Base-by-base conservation (phyloP, 2,888 invertebrate species). In the Drosophila atripex region DNA sequence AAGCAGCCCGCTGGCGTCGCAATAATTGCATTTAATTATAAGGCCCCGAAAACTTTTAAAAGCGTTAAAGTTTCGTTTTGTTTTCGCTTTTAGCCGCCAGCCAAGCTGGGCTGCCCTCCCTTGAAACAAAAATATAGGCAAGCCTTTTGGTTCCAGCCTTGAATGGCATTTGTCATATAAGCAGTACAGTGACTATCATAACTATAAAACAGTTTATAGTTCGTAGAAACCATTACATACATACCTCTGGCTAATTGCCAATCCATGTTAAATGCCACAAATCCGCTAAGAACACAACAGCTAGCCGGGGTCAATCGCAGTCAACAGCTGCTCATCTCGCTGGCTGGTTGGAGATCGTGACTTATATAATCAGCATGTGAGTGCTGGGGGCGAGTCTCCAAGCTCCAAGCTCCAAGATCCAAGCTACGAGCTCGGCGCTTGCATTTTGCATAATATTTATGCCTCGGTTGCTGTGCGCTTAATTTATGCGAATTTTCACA, bases 21-120 rank as follows among this genome's bases (percentile, higher is more conserved):
- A 86, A 89, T 90, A 90, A 89, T 89, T 89, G 88, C 89, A 88
- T 89, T 89, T 89, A 89, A 89, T 89, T 90, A 89, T 83, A 85
- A 87, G 76, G 77, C 79, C 77, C 75, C 75, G 75, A 65, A 72
- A 65, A 61, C 64, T 39, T 63, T 52, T 52, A 64, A 30, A 63
- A 63, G 64, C 68, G 68, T 57, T 68, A 65, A 66, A 39, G 68
- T 68, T 66, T 68, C 57, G 68, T 57, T 69, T 66, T 45, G 68
- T 56, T 39, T 51, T 64, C 52, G 63, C 63, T 30, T 51, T 61
- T 45, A n/a, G 64, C 64, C 64, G 64, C 38, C 52, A 46, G 18
- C 18, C 18, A 18, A 64, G 63, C 63, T 30, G 35, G 63, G 63
- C 63, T 30, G 35, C 21, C 49, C 28, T 32, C 43, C 55, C 25